These are phyloP conservation scores for Chionomys nivalis DNA, from an alignment of 2,113 vertebrate genomes.

Conservation along the genomic window DNA sequence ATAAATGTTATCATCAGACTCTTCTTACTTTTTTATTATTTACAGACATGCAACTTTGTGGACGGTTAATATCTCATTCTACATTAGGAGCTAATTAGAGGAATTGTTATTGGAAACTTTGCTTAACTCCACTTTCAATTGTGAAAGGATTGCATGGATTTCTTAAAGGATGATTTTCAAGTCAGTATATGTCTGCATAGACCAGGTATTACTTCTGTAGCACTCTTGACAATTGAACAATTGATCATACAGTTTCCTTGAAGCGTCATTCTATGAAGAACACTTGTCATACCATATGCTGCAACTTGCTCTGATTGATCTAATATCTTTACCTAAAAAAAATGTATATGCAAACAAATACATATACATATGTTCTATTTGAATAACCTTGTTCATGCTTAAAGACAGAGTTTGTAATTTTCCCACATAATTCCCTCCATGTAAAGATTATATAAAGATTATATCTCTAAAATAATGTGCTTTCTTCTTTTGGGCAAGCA, in stretches of 20 bases:
- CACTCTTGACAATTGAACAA: not conserved
- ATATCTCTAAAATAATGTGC: not conserved
- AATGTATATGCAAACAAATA: not conserved
- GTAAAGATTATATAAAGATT: slow-evolving; percentile 38
- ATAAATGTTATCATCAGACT: not conserved
- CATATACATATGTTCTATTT: not conserved
- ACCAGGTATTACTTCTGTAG: not conserved
- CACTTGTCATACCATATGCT: not conserved
- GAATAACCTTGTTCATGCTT: not conserved
- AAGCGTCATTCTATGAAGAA: not conserved
- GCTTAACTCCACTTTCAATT: not conserved
- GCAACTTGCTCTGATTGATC: not conserved
- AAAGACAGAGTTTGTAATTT: not conserved
- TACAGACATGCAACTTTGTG: not conserved
- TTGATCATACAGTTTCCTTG: not conserved
- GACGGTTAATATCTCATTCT: not conserved
- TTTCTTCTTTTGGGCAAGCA: slow-evolving; percentile 23
- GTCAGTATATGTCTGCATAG: not conserved
- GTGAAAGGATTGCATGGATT: not conserved
- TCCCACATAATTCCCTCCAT: not conserved
- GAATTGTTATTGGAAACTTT: not conserved
- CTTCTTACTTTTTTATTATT: fast-evolving
- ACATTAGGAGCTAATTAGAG: not conserved
- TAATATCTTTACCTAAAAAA: not conserved
- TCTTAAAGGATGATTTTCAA: not conserved